phyloP scores from a whole-genome alignment of 1,140 invertebrate genomes.

The Anastatus disparis region DNA sequence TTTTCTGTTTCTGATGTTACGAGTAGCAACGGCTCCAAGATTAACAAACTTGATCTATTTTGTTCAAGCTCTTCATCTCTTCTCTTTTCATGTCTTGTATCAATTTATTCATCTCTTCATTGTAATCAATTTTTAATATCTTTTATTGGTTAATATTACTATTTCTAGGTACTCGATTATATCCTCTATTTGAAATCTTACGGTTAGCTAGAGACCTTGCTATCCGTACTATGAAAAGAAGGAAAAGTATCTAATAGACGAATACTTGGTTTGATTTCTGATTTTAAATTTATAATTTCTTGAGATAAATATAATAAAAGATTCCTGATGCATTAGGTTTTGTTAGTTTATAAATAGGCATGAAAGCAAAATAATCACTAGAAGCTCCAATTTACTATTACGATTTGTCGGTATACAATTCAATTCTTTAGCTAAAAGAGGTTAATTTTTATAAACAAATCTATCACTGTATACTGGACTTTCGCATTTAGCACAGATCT shows the following conservation, averaged over 20 bases:
- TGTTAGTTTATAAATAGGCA: slow-evolving; percentile 50
- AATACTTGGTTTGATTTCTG: slow-evolving; percentile 46
- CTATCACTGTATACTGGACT: slow-evolving; percentile 60
- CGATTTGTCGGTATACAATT: slow-evolving; percentile 42
- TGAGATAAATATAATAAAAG: slow-evolving; percentile 42
- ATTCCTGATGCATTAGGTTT: slow-evolving; percentile 54
- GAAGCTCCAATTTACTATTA: slow-evolving; percentile 39
- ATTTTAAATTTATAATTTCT: slow-evolving; percentile 48
- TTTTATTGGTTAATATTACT: not conserved
- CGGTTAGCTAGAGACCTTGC: not conserved
- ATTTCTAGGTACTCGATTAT: slow-evolving; percentile 19
- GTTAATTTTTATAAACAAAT: slow-evolving; percentile 52
- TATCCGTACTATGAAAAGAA: not conserved
- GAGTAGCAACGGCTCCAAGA: slow-evolving; percentile 66
- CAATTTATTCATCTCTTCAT: not conserved
- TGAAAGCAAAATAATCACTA: slow-evolving; percentile 46
- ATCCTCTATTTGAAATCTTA: not conserved
- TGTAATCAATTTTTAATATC: slow-evolving; percentile 1
- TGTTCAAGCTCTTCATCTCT: slow-evolving; percentile 37
- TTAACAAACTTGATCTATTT: slow-evolving; percentile 58
- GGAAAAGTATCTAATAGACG: slow-evolving; percentile 34
- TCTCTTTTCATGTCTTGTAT: slow-evolving; percentile 20
- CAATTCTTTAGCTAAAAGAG: slow-evolving; percentile 49
- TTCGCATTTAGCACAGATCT: slow-evolving; percentile 41
- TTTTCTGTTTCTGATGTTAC: slow-evolving; percentile 8